Conservation (phyloP, 2,888 invertebrate genomes). For the Drosophila rellima region DNA sequence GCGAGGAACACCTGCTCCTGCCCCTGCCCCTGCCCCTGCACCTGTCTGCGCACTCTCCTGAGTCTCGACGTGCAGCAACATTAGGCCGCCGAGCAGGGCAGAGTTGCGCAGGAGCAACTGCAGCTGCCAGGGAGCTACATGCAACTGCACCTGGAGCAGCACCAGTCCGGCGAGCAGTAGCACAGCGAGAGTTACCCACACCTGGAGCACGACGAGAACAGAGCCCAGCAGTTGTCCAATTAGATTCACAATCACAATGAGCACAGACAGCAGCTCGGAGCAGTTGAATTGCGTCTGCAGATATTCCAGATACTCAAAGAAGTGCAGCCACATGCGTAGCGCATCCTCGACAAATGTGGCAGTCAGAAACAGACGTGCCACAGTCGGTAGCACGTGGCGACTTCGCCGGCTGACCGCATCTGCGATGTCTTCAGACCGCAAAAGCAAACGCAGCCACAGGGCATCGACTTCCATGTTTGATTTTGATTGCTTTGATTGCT, state of each 20-base stretch:
- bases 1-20: slow-evolving; percentile 8
- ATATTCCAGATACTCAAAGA: slow-evolving; percentile 13
- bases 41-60: not conserved
- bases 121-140: slow-evolving; percentile 1
- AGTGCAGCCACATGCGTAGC: slow-evolving; percentile 37
- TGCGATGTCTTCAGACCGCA: slow-evolving; percentile 8
- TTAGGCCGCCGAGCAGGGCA: not conserved
- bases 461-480: slow-evolving; percentile 15
- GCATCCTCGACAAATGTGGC: slow-evolving; percentile 48
- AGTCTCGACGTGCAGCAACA: not conserved
- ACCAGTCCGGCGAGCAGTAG: slow-evolving; percentile 22
- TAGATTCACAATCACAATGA: slow-evolving; percentile 26
- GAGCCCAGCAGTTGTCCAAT: slow-evolving; percentile 41
- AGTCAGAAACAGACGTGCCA: slow-evolving; percentile 40
- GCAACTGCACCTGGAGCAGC: slow-evolving; percentile 32
- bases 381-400: slow-evolving; percentile 32
- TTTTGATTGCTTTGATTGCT: too few relatives aligned
- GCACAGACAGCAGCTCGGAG: slow-evolving; percentile 2
- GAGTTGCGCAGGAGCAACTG: not conserved
- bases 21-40: not conserved
- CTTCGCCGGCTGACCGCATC: slow-evolving; percentile 20
- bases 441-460: slow-evolving; percentile 15
- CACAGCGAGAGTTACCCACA: slow-evolving; percentile 33
- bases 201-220: slow-evolving; percentile 8
- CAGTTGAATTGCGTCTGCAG: slow-evolving; percentile 33